These are phyloP conservation scores for Sanderia malayensis DNA, from an alignment of 30 jellyfish, hydroid and myxozoan genomes.

Conservation along the genomic window DNA sequence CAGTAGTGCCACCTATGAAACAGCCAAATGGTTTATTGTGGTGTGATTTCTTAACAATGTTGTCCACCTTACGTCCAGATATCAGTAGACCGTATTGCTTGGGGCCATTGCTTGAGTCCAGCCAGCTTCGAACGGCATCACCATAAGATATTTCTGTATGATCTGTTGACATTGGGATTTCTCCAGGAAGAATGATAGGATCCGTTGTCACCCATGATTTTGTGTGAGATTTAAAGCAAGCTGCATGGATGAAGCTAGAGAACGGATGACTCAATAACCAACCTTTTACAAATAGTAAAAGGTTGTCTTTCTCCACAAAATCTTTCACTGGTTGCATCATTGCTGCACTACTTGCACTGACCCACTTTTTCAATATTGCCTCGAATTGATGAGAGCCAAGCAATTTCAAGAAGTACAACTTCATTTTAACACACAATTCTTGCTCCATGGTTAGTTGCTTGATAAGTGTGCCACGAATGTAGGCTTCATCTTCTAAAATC, in stretches of 20 bases:
- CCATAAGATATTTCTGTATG: constrained; percentile 30
- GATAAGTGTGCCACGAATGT: constrained; percentile 35
- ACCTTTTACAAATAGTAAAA: constrained; percentile 12
- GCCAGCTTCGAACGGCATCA: constrained; percentile 41
- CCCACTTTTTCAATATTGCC: constrained; percentile 24
- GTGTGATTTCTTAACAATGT: neutral
- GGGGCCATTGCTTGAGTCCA: constrained; percentile 19
- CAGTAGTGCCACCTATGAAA: constrained; percentile 24
- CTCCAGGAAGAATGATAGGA: constrained; percentile 4
- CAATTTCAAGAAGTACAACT: constrained; percentile 15
- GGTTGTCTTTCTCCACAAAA: constrained; percentile 15
- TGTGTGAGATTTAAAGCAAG: constrained; percentile 43
- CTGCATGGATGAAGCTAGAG: neutral
- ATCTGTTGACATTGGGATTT: neutral
- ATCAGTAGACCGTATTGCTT: constrained; percentile 2
- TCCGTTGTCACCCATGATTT: constrained; percentile 8
- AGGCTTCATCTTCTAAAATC: constrained; percentile 32
- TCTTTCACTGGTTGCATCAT: constrained; percentile 27
- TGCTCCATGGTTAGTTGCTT: constrained; percentile 26
- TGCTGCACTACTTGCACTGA: neutral
- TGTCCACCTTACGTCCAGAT: constrained; percentile 3
- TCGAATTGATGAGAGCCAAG: constrained; percentile 29
- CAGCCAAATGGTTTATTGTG: constrained; percentile 9
- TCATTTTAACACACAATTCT: constrained; percentile 38
- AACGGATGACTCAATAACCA: constrained; percentile 32